Conservation (phyloP, 2,113 vertebrate genomes). For the human (Homo sapiens) region GRCh38 chr16:1157001-1157500, state of each 20-base stretch:
- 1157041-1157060: slow-evolving; percentile 60
- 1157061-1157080: neutral
- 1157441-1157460: no score
- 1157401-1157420: neutral
- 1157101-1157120: neutral
- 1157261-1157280: neutral
- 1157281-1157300: neutral
- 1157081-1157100: slow-evolving; percentile 35
- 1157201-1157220: neutral
- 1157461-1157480: neutral
- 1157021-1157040: slow-evolving; percentile 77
- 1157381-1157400: neutral
- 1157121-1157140: neutral
- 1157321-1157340: neutral
- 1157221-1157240: neutral
- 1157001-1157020: slow-evolving; percentile 82
- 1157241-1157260: neutral
- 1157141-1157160: neutral
- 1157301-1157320: neutral
- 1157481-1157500: fast-evolving
- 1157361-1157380: neutral
- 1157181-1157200: fast-evolving
- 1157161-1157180: neutral
- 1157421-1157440: neutral
- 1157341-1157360: slow-evolving; percentile 19